Base-by-base conservation (phyloP, 2,888 invertebrate species). In the Vanessa cardui region DNA sequence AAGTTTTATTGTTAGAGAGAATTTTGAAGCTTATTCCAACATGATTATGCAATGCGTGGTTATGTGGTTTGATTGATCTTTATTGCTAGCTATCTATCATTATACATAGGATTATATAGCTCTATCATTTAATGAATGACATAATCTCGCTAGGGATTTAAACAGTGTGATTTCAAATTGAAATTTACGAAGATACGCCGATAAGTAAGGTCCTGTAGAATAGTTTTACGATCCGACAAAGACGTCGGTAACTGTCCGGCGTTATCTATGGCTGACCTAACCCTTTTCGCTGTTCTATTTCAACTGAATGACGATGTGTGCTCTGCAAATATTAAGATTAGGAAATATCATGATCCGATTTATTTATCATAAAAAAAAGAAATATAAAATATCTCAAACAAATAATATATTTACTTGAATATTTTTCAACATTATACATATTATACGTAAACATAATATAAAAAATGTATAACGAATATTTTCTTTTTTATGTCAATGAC, bases 231-330 rank as follows among this genome's bases (percentile, higher is more conserved):
- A 86, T 82, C 86, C 84, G 87, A 83, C 83, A 85, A 88, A 87
- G 89, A 88, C 86, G 83, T 78, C 81, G 83, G 84, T 81, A 83
- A 86, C 84, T 84, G 88, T 85, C 85, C 84, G 80, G 76, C 77
- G 84, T 90, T 91, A 91, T 90, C 90, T 89, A 79, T 79, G 75
- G 79, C 77, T 83, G 84, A 85, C 87, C 87, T 83, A 86, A 90
- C 90, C 90, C 90, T 91, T 89, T 88, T 90, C 90, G 88, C 83
- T 83, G 85, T 39, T 21, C 85, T 86, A 54, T 64, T 70, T 59
- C 20, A 60, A 62, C 62, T 50, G 46, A 52, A 62, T 70, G 33
- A 59, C 58, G 62, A 62, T 64, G 62, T 64, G 31, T 64, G 31
- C 39, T 15, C 21, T 54, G 45, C 45, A 46, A 56, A n/a, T 56